Evolutionary conservation across 2,113 vertebrate genomes (phyloP).

Genomic region (Larimichthys polyactis): DNA sequence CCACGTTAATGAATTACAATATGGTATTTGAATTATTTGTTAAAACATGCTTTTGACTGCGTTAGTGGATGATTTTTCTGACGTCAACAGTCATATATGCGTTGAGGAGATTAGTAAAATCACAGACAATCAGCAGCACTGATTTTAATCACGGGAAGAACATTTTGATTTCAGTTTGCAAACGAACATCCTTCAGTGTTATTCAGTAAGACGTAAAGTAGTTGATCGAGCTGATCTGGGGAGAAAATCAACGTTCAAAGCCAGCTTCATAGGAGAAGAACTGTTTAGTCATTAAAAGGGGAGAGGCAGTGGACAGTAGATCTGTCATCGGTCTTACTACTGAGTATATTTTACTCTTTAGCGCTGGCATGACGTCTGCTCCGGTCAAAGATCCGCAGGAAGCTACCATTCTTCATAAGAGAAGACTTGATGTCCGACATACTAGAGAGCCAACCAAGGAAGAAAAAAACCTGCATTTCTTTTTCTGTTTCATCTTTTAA

Average conservation of each 20-base stretch:
- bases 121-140: neutral
- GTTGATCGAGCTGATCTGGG: conserved; percentile 8
- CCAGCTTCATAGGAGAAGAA: neutral
- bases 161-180: neutral
- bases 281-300: neutral
- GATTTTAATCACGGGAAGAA: conserved; percentile 17
- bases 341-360: conserved; percentile 88
- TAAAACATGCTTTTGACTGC: conserved; percentile 9
- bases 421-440: conserved; percentile 83
- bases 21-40: conserved; percentile 5
- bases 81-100: conserved; percentile 24
- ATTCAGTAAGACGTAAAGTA: conserved; percentile 28
- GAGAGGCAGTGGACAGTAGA: conserved; percentile 39
- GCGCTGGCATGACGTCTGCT: conserved; percentile 87
- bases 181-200: conserved; percentile 6
- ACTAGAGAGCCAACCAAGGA: conserved; percentile 73
- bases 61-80: conserved; percentile 43
- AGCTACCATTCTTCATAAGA: conserved; percentile 83
- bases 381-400: conserved; percentile 91
- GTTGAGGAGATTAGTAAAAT: conserved; percentile 47
- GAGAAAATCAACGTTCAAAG: conserved; percentile 7
- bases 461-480: conserved; percentile 40
- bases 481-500: neutral
- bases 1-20: conserved; percentile 1
- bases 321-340: conserved; percentile 88